These are phyloP conservation scores for Drosophila micromelanica DNA, from an alignment of 1,140 invertebrate genomes.

Conservation along the genomic window DNA sequence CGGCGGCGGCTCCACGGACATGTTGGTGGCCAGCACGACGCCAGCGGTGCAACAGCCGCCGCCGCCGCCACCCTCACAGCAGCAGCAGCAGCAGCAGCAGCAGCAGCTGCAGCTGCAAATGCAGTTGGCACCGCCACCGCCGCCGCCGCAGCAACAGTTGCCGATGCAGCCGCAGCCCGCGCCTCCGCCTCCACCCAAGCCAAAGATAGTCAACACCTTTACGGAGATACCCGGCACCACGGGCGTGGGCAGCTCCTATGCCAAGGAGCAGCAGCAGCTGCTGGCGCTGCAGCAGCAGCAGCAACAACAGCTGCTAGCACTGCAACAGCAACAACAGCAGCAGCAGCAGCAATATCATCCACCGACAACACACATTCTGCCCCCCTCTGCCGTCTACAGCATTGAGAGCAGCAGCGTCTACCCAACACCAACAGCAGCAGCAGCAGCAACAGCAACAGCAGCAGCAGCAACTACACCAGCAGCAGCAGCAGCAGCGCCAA, in stretches of 20 bases:
- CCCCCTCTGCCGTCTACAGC: slow-evolving; percentile 80
- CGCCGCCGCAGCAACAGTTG: slow-evolving; percentile 35
- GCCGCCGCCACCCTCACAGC: slow-evolving; percentile 1
- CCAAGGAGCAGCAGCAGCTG: slow-evolving; percentile 76
- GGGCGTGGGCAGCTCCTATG: slow-evolving; percentile 79
- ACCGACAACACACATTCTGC: slow-evolving; percentile 79
- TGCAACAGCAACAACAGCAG: slow-evolving; percentile 68
- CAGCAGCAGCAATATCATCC: slow-evolving; percentile 75
- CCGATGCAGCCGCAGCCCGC: slow-evolving; percentile 58
- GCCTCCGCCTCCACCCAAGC: slow-evolving; percentile 76
- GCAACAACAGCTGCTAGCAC: slow-evolving; percentile 60
- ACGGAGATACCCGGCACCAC: slow-evolving; percentile 83
- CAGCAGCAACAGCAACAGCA: slow-evolving; percentile 19
- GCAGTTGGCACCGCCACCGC: slow-evolving; percentile 43
- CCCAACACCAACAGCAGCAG: slow-evolving; percentile 8
- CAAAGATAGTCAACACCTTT: slow-evolving; percentile 82
- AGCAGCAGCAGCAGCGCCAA: slow-evolving; percentile 38
- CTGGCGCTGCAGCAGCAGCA: slow-evolving; percentile 72
- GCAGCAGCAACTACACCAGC: slow-evolving; percentile 11
- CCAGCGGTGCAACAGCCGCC: not conserved
- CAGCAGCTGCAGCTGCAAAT: slow-evolving; percentile 43
- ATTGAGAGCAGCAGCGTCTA: slow-evolving; percentile 72
- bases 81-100: slow-evolving; percentile 20
- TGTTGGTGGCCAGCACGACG: slow-evolving; percentile 43
- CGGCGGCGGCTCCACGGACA: slow-evolving; percentile 48